A percentile compares a stretch with the other conserved stretches of the same genome.
These are phyloP conservation scores for Euthynnus affinis DNA, from an alignment of 2,797 vertebrate genomes.

Conservation along the genomic window DNA sequence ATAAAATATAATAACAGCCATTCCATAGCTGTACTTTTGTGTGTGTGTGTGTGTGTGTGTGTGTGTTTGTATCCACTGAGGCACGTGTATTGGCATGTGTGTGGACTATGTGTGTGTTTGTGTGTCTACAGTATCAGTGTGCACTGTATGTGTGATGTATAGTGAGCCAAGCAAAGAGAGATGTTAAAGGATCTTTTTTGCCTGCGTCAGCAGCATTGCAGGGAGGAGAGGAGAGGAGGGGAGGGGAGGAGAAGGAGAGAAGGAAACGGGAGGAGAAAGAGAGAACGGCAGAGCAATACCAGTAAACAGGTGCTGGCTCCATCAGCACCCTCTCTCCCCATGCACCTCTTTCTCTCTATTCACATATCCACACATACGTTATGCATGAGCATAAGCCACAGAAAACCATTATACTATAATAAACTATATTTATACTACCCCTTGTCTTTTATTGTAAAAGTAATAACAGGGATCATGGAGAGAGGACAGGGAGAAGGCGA, in stretches of 20 bases:
- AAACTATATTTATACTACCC: background rate
- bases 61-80: slow-evolving; percentile 1
- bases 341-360: slow-evolving; percentile 47
- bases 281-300: slow-evolving; percentile 66
- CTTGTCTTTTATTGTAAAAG: slow-evolving; percentile 32
- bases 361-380: slow-evolving; percentile 32
- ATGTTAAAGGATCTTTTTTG: slow-evolving; percentile 83
- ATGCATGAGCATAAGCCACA: slow-evolving; percentile 11
- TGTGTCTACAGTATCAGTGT: slow-evolving; percentile 53
- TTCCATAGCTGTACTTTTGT: slow-evolving; percentile 17
- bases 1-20: slow-evolving; percentile 3
- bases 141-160: slow-evolving; percentile 72
- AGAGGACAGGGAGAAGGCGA: background rate
- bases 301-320: slow-evolving; percentile 79
- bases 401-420: slow-evolving; percentile 5
- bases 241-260: slow-evolving; percentile 42
- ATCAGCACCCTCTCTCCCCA: slow-evolving; percentile 71
- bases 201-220: slow-evolving; percentile 88
- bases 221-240: slow-evolving; percentile 74
- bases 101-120: slow-evolving; percentile 23
- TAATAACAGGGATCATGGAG: slow-evolving; percentile 13
- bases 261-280: slow-evolving; percentile 60
- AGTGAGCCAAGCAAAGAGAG: slow-evolving; percentile 76
- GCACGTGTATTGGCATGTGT: slow-evolving; percentile 47
- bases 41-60: slow-evolving; percentile 21